A percentile compares a stretch with the other conserved stretches of the same genome.
Evolutionary conservation across 2,797 vertebrate genomes (phyloP).

Genomic region (Cygnus olor): DNA sequence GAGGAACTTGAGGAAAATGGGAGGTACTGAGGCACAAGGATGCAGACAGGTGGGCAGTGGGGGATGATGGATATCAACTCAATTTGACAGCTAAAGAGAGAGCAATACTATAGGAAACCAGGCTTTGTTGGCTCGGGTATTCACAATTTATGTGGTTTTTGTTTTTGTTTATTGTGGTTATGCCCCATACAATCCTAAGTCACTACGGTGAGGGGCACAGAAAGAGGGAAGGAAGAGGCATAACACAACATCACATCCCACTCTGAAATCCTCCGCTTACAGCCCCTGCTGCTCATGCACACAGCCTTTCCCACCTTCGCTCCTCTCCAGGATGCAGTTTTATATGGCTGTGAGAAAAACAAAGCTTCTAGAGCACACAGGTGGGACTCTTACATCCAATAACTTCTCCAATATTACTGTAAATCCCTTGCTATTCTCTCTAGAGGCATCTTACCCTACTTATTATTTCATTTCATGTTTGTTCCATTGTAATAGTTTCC

Average conservation of each 20-base stretch:
- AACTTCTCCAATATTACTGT: conserved; percentile 35
- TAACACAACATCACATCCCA: not conserved
- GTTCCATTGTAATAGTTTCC: not conserved
- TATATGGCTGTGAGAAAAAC: not conserved
- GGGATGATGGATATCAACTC: not conserved
- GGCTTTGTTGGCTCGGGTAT: not conserved
- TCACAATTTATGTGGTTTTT: not conserved
- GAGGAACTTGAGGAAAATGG: not conserved
- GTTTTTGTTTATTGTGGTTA: not conserved
- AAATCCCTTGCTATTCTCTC: conserved; percentile 10
- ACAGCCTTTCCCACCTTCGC: not conserved
- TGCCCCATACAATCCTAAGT: not conserved
- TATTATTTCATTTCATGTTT: conserved; percentile 59
- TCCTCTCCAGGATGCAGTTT: not conserved
- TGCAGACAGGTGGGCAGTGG: not conserved
- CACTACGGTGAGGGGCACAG: rapidly evolving
- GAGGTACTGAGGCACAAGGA: not conserved
- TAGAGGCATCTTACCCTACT: conserved; percentile 27
- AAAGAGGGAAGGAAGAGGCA: not conserved
- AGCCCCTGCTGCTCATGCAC: not conserved
- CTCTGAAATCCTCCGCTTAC: not conserved
- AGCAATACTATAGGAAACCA: not conserved
- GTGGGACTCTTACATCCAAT: conserved; percentile 47
- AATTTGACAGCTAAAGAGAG: not conserved
- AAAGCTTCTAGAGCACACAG: conserved; percentile 9